Conservation (phyloP, 2,113 vertebrate species). For the Sialia sialis region DNA sequence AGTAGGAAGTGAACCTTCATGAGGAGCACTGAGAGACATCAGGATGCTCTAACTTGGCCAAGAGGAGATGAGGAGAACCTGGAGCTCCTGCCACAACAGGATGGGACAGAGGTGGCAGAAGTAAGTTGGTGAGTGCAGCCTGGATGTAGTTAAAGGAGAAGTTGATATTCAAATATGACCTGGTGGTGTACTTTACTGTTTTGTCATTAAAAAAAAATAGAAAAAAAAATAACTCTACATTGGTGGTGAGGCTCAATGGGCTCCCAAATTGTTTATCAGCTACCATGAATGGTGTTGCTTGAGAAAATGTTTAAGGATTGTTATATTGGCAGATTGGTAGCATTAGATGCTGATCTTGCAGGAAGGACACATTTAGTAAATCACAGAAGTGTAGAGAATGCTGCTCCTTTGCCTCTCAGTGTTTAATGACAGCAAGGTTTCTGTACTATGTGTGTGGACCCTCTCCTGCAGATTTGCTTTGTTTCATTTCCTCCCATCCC, state of each 20-base stretch:
- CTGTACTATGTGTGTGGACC: background rate
- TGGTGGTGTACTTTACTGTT: background rate
- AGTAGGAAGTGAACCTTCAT: background rate
- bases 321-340: background rate
- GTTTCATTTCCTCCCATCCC: background rate
- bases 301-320: background rate
- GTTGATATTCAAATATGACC: background rate
- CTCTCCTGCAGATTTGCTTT: background rate
- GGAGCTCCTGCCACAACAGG: background rate
- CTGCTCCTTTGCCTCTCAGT: background rate
- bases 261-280: background rate
- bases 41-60: background rate
- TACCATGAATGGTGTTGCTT: background rate
- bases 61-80: background rate
- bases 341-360: background rate
- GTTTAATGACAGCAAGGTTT: background rate
- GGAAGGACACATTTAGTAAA: background rate
- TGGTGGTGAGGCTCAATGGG: background rate
- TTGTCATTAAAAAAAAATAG: background rate
- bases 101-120: background rate
- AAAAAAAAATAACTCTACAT: background rate
- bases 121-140: background rate
- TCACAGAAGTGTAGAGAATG: background rate
- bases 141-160: background rate
- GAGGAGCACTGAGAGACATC: background rate